Base-by-base conservation (phyloP, 2,888 invertebrate genomes). In the Xanthia icteritia region DNA sequence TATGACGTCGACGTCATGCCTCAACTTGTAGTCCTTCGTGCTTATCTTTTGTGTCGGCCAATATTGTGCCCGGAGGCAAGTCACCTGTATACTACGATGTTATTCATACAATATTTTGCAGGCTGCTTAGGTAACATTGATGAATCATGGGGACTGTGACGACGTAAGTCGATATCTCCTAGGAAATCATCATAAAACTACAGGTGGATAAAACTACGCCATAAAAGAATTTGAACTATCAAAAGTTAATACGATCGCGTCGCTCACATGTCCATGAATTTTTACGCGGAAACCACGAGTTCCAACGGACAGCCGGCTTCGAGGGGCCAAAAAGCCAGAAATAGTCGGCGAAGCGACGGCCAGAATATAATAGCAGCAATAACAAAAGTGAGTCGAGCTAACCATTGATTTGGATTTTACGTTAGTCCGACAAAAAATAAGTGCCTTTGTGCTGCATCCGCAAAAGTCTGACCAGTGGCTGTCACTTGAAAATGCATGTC, bases 401-500 rank as follows among this genome's bases (percentile, higher is more conserved):
- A 95, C 96, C 96, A 96, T 96, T 96, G 96, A 96, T 96, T 96
- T 95, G 94, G 94, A 94, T 95, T 96, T 93, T 91, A 92, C 92
- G 94, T 93, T 92, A 92, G 91, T 89, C 89, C 88, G 87, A 91
- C 95, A 96, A 95, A 88, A 95, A 95, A 92, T 89, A 92, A 94
- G 89, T 89, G 90, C 94, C 91, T 94, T 95, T 96, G 94, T 95
- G 92, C 92, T 91, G 91, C 91, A 91, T 92, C 92, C 94, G 93
- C 92, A 91, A 93, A 94, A 93, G 92, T 93, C 95, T 93, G 94
- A 92, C 90, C 92, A 92, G 91, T 91, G 92, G 89, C 92, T 92
- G 94, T 92, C 92, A 91, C 91, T 92, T 88, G 88, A 90, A 89
- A 91, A 91, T 92, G 90, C 93, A 93, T 90, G 91, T 89, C 88